Percentiles rank a stretch among this genome's conserved stretches.
phyloP scores from a whole-genome alignment of 2,113 vertebrate genomes.

The Chelonoidis abingdonii region DNA sequence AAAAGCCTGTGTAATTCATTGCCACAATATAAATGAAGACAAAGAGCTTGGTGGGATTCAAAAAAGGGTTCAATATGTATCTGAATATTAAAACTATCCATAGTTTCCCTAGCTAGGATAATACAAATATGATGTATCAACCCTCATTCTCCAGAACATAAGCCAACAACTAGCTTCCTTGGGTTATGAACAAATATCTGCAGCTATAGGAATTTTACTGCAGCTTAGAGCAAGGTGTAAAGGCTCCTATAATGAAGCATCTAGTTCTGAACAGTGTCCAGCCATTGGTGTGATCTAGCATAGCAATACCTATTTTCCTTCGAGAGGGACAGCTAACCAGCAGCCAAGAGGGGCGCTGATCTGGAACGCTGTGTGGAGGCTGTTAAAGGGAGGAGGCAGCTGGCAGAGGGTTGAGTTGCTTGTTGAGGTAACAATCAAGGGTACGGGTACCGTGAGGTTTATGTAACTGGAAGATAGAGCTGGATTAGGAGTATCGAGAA shows the following conservation, averaged over 20 bases:
- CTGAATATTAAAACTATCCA: background rate
- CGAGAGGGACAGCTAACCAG: background rate
- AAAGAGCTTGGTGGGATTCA: background rate
- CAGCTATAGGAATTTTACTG: background rate
- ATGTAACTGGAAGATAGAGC: background rate
- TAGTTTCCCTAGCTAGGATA: background rate
- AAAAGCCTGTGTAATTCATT: background rate
- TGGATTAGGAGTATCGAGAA: background rate
- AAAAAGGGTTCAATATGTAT: background rate
- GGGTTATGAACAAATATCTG: background rate
- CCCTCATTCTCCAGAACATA: background rate
- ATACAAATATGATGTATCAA: background rate
- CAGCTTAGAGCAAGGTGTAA: background rate
- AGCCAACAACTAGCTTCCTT: background rate
- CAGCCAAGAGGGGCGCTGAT: rapidly evolving
- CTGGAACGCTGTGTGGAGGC: background rate
- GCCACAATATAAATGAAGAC: background rate
- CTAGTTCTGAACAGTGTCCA: background rate
- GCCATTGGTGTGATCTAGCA: background rate
- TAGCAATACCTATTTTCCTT: background rate
- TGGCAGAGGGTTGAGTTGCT: background rate
- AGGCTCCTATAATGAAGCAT: background rate
- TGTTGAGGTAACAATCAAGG: background rate
- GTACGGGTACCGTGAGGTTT: background rate
- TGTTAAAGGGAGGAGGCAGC: background rate